These are phyloP conservation scores for Uloborus plumipes DNA, from an alignment of 2,888 invertebrate genomes.

Conservation along the genomic window DNA sequence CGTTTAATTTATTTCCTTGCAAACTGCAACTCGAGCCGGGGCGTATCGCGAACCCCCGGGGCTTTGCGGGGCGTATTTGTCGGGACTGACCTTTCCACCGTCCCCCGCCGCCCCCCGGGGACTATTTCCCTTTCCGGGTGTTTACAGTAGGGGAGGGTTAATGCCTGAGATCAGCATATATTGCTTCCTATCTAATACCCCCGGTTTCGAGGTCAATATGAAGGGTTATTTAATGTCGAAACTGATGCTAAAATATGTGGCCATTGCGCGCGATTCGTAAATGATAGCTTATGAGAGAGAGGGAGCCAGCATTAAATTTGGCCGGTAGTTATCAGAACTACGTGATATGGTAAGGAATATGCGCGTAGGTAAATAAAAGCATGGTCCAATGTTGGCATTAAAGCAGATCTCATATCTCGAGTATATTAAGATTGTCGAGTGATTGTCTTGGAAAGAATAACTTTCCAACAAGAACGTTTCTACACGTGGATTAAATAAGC, in stretches of 20 bases:
- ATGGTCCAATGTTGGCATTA: too few species aligned
- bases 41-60: conserved; percentile 17
- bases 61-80: conserved; percentile 45
- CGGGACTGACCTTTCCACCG: conserved; percentile 48
- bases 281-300: not conserved
- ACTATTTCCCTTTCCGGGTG: conserved; percentile 45
- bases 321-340: too few species aligned
- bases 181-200: conserved; percentile 41
- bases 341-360: too few species aligned
- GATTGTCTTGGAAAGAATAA: too few species aligned
- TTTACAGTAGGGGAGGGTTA: conserved; percentile 57
- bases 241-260: conserved; percentile 32
- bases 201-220: conserved; percentile 57
- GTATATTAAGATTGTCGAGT: too few species aligned
- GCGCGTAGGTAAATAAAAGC: too few species aligned
- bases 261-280: not conserved
- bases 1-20: conserved; percentile 57
- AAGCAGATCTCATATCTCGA: too few species aligned
- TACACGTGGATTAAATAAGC: too few species aligned
- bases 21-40: not conserved
- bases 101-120: conserved; percentile 32
- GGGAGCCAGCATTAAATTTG: too few species aligned
- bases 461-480: too few species aligned
- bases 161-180: conserved; percentile 36
- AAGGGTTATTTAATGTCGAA: conserved; percentile 44